Base-by-base conservation (phyloP, 2,797 vertebrate genomes). In the Notoglanidium macrostoma region DNA sequence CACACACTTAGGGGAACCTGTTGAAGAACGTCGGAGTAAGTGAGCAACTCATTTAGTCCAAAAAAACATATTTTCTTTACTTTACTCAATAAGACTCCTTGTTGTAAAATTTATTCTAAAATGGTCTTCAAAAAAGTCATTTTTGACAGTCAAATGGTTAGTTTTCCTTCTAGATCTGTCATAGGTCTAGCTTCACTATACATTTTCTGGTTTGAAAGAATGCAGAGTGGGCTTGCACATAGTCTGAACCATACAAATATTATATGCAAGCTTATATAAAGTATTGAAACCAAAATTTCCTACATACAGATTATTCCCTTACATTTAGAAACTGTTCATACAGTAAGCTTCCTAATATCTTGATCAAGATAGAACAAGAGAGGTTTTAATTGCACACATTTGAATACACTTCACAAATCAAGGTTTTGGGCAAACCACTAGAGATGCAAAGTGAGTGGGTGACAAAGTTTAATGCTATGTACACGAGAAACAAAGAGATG, bases 1-100 rank as follows among this genome's bases (percentile, higher is more conserved):
- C 86, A 94, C 88, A 83, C 96, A 97, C 91, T 94, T 95, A 3
- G 95, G 92, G 57, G 95, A 93, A 29, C 93, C 96, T 96, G 77
- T 29, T 35, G 46, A 82, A 51, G 19, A 83, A 40, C 59, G 63
- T 54, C 57, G 81, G 15, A 82, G 21, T 14, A 74, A 65, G 85
- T 46, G 63, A 70, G 35, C 44, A 26, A 49, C 49, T 49, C 49
- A 49, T 10, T 49, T 7, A 10, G 49, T 49, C 10, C 10, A 57
- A 17, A 57, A 55, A 17, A 55, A 17, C 17, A 17, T 3, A 19
- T 72, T 35, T 44, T 19, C 2, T 21, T 72, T 55, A 1, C 9
- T 32, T 78, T 78, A 55, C 15, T 55, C 21, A 49, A n/a, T 49
- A 26, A 73, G 44, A 49, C 23, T n/a, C 11, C 21, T 46, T 26